Conservation (phyloP, 2,888 invertebrate genomes). For the Sesamia inferens region DNA sequence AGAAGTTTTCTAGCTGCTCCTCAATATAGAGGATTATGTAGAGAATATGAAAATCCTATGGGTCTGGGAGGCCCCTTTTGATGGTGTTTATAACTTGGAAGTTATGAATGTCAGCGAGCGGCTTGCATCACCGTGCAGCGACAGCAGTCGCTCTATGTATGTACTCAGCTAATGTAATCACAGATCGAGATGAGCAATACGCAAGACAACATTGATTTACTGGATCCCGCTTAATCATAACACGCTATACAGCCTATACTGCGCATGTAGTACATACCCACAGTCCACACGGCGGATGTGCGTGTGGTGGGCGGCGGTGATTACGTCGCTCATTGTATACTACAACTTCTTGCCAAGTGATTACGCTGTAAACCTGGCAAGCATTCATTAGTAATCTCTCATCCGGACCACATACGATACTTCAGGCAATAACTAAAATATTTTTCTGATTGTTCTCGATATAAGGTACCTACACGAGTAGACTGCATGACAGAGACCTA, state of each 20-base stretch:
- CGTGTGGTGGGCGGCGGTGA: background rate
- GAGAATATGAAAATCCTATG: no score
- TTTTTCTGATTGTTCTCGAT: background rate
- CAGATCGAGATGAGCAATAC: slow-evolving; percentile 68
- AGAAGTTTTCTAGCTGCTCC: no score
- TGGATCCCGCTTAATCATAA: slow-evolving; percentile 66
- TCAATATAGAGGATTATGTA: no score
- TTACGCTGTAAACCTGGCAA: slow-evolving; percentile 13
- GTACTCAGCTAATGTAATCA: slow-evolving; percentile 62
- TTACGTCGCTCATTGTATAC: slow-evolving; percentile 4
- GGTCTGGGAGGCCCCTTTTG: no score
- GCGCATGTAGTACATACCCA: background rate
- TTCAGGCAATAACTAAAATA: slow-evolving; percentile 2
- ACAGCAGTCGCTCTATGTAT: slow-evolving; percentile 31
- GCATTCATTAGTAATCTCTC: background rate
- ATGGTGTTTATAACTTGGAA: no score
- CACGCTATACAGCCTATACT: slow-evolving; percentile 9
- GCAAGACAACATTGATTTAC: slow-evolving; percentile 75
- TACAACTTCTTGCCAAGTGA: slow-evolving; percentile 24
- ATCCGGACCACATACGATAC: background rate
- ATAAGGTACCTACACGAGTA: background rate
- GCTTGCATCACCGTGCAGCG: background rate
- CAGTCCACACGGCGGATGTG: background rate
- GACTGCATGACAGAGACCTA: background rate
- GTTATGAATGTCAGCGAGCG: background rate